These are phyloP conservation scores for Habrosyne pyritoides DNA, from an alignment of 2,888 invertebrate species.

Conservation along the genomic window DNA sequence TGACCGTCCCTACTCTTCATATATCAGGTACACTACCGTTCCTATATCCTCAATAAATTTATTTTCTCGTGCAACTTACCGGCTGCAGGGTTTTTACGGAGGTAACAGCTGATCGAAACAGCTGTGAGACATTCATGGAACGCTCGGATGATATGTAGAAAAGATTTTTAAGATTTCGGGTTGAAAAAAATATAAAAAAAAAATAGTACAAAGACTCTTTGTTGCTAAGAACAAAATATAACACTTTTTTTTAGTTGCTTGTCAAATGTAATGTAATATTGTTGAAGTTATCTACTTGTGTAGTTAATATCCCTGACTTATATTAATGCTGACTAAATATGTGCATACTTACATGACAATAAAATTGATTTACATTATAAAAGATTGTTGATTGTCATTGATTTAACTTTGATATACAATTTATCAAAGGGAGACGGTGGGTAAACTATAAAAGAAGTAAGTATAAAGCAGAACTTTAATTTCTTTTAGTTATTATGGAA, in stretches of 20 bases:
- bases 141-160: neutral
- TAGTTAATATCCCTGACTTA: too few relatives aligned
- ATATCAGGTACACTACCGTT: conserved; percentile 45
- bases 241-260: neutral
- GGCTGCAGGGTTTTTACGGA: conserved; percentile 10
- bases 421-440: neutral
- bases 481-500: too few relatives aligned
- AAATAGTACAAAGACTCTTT: neutral
- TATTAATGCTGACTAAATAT: too few relatives aligned
- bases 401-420: neutral
- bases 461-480: neutral
- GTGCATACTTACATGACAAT: too few relatives aligned
- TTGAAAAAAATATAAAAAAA: neutral
- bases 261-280: neutral
- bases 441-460: neutral
- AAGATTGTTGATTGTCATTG: neutral
- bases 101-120: conserved; percentile 32
- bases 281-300: neutral
- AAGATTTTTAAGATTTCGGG: neutral
- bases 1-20: conserved; percentile 48
- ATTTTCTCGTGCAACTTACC: conserved; percentile 9
- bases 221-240: neutral
- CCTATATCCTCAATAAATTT: conserved; percentile 3
- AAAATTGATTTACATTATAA: too few relatives aligned
- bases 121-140: conserved; percentile 20